Base-by-base conservation (phyloP, 1,140 invertebrate genomes). In the Hetaerina americana region DNA sequence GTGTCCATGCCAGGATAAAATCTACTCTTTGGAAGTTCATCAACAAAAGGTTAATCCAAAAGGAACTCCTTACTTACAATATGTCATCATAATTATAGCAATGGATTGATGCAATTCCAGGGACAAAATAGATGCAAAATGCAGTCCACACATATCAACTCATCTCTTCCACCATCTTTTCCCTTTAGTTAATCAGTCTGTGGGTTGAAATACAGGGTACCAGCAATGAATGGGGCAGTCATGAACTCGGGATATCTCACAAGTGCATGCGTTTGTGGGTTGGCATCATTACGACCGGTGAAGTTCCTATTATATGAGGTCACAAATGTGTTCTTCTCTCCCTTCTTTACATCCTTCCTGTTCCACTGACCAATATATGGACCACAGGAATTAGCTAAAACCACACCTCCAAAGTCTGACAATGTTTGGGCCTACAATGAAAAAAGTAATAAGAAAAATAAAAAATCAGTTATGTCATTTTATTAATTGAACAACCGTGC, bases 341-440 rank as follows among this genome's bases (percentile, higher is more conserved):
- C 97, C 81, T 99, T 99, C 82, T 98, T 97, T 15, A 98, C 90
- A 81, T 99, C 97, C 79, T 95, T 86, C 67, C 93, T 86, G 82
- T 99, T 95, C 97, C 97, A 99, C 80, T 99, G 97, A 72, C 97
- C 97, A 81, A 99, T 99, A 85, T 97, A 99, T 5, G 97, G 97
- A 5, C 97, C 97, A 81, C 97, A 99, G 26, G 98, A 97, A 81
- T 99, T 99, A 0, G 97, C 97, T 74, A 99, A 83, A 1, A 99
- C 96, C 72, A 88, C 84, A 31, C 91, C 92, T 66, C 92, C 92
- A 77, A 94, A 91, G 6, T 92, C 85, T 24, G 88, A 79, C 25
- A 94, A 82, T 24, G 82, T 86, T 78, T 88, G 75, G 26, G 90
- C 87, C 85, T 89, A 74, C 2, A 57, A n/a, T n/a, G n/a, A n/a